Evolutionary conservation across 2,113 vertebrate genomes (phyloP).

Genomic region (Pavo muticus): DNA sequence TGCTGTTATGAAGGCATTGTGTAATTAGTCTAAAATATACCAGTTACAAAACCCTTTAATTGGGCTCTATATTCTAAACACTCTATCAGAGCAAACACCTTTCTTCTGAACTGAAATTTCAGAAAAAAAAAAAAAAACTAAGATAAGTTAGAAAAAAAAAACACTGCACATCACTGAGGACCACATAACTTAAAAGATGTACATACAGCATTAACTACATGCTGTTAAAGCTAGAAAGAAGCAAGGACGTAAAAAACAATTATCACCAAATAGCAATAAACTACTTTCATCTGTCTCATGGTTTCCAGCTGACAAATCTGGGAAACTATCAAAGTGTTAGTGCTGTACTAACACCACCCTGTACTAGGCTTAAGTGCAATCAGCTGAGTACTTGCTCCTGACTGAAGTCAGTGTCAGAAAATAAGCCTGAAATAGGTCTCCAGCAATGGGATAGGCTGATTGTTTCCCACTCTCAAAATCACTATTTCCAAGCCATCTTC

Average conservation of each 20-base stretch:
- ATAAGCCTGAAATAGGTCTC: not conserved
- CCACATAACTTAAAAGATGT: not conserved
- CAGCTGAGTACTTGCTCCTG: not conserved
- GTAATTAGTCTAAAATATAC: not conserved
- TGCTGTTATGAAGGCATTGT: not conserved
- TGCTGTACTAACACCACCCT: not conserved
- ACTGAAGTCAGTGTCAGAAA: not conserved
- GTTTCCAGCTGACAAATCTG: conserved; percentile 28
- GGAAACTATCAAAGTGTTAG: not conserved
- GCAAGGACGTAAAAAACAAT: not conserved
- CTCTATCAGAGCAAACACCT: not conserved
- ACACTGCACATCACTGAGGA: not conserved
- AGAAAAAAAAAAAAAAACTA: not conserved
- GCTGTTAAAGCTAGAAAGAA: not conserved
- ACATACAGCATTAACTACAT: rapidly evolving
- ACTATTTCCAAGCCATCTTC: not conserved
- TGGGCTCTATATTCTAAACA: not conserved
- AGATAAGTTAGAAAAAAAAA: not conserved
- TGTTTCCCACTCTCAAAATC: not conserved
- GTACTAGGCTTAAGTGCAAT: not conserved
- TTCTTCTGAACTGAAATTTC: not conserved
- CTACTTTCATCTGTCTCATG: not conserved
- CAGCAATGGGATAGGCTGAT: not conserved
- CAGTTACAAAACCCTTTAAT: not conserved
- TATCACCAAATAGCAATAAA: not conserved